phyloP scores from a whole-genome alignment of 37 sponge, comb jelly and placozoan species.

The Cladorhizidae sp. region DNA sequence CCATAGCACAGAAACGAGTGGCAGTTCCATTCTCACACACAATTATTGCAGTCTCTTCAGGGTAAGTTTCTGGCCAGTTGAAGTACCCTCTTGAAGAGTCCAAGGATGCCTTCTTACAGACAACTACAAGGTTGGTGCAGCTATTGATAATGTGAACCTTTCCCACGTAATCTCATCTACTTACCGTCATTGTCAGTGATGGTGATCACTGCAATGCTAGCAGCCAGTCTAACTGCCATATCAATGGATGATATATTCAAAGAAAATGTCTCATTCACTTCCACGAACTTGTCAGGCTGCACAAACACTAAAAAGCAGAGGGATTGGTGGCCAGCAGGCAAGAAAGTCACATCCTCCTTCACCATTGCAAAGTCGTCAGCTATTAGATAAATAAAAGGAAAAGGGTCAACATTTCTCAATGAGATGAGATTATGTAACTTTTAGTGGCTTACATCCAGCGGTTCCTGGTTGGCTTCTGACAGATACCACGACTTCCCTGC shows the following conservation, averaged over 20 bases:
- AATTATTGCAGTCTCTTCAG: not conserved
- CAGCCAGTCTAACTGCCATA: not conserved
- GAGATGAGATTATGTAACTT: not conserved
- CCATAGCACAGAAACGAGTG: conserved; percentile 1
- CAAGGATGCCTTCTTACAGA: not conserved
- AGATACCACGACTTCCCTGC: conserved; percentile 1
- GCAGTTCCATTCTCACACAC: conserved; percentile 15
- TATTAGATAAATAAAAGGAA: not conserved
- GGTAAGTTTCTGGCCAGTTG: conserved; percentile 16
- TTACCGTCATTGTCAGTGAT: conserved; percentile 52
- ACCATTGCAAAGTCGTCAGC: conserved; percentile 20
- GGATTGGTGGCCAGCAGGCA: not conserved
- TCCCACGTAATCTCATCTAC: not conserved
- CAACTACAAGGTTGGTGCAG: conserved; percentile 18
- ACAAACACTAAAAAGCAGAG: conserved; percentile 8
- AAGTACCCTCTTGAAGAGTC: conserved; percentile 27
- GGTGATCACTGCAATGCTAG: not conserved
- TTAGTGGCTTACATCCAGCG: conserved; percentile 10
- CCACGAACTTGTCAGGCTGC: conserved; percentile 10
- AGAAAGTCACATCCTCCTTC: conserved; percentile 4
- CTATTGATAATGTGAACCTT: not conserved
- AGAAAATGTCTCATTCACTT: conserved; percentile 8
- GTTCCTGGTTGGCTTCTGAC: conserved; percentile 2
- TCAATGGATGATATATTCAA: conserved; percentile 2
- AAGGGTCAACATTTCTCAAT: not conserved